These are phyloP conservation scores for Calvadosia cruxmelitensis DNA, from an alignment of 30 jellyfish, hydroid and myxozoan genomes.

Conservation along the genomic window DNA sequence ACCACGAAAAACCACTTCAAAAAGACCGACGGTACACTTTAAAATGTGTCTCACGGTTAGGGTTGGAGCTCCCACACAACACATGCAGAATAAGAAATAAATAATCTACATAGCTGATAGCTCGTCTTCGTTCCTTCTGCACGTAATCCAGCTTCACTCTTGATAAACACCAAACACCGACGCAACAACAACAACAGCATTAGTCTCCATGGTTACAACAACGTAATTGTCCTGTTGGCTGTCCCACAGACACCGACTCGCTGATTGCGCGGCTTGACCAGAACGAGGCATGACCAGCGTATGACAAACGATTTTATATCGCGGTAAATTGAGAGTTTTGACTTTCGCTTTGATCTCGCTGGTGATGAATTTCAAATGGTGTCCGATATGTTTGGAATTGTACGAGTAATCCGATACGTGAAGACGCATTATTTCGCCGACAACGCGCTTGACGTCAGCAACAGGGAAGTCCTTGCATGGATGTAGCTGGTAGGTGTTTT, in stretches of 20 bases:
- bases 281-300: neutral
- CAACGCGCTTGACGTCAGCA: neutral
- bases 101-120: too few relatives aligned
- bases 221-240: neutral
- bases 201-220: neutral
- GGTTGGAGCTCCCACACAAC: too few relatives aligned
- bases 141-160: too few relatives aligned
- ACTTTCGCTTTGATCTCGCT: neutral
- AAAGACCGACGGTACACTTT: too few relatives aligned
- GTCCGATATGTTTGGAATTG: neutral
- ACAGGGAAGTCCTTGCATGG: neutral
- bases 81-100: too few relatives aligned
- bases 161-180: neutral
- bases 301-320: neutral
- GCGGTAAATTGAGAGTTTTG: neutral
- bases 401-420: neutral
- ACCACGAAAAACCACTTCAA: too few relatives aligned
- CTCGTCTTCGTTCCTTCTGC: too few relatives aligned
- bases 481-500: neutral
- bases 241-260: constrained; percentile 1
- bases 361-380: neutral
- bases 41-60: too few relatives aligned
- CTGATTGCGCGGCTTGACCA: neutral
- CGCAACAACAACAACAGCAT: neutral
- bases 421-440: neutral